phyloP scores from a whole-genome alignment of 2,797 vertebrate genomes.

The Vipera latastei region DNA sequence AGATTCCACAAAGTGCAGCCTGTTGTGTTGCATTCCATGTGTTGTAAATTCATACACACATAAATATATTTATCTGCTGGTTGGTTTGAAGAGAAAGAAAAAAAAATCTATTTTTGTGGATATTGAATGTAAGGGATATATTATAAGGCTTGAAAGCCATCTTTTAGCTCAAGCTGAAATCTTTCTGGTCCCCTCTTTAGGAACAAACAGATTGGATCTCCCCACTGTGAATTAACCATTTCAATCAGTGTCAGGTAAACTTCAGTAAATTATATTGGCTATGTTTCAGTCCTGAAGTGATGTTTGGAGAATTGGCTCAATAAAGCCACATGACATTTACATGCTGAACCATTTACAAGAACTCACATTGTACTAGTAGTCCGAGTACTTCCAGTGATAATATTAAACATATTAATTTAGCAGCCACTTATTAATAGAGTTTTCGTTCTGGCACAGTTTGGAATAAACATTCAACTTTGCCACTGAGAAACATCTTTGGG shows the following conservation, averaged over 20 bases:
- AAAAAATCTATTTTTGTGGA: background rate
- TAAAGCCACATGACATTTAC: constrained; percentile 20
- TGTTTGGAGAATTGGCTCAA: constrained; percentile 4
- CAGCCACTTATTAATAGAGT: background rate
- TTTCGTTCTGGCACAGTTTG: background rate
- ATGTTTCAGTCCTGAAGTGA: background rate
- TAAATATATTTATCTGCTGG: background rate
- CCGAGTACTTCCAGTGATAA: constrained; percentile 26
- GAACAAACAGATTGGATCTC: background rate
- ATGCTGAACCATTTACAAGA: constrained; percentile 22
- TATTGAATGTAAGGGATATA: background rate
- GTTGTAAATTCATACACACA: background rate
- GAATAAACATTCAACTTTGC: background rate
- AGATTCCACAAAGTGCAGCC: background rate
- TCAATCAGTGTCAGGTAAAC: background rate
- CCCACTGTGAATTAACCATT: background rate
- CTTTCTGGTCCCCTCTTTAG: background rate
- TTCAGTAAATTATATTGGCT: background rate
- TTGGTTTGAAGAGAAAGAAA: background rate
- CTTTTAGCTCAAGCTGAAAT: background rate
- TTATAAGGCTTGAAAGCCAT: background rate
- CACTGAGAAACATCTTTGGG: background rate
- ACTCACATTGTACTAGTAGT: constrained; percentile 50
- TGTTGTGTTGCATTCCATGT: background rate
- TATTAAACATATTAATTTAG: constrained; percentile 34